These are phyloP conservation scores for Patella ulyssiponensis DNA, from an alignment of 2,888 invertebrate species.

Conservation along the genomic window DNA sequence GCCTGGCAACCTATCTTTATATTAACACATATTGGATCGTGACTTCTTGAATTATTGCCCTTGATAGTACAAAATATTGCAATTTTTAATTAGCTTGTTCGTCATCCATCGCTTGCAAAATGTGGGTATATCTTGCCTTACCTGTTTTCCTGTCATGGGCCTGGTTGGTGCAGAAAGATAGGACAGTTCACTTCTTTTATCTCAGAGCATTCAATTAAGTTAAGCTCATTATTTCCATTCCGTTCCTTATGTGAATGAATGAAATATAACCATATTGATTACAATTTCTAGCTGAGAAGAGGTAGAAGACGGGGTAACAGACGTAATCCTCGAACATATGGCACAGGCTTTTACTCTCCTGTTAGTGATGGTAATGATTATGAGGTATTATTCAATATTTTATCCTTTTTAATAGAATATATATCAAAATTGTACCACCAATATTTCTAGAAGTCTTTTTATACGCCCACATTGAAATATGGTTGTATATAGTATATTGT, in stretches of 20 bases:
- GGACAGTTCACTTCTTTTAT: not conserved
- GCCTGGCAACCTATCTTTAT: too few species aligned
- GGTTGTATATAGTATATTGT: not conserved
- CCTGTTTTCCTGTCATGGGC: too few species aligned
- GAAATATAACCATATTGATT: not conserved
- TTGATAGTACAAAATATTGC: too few species aligned
- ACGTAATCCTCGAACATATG: constrained; percentile 15
- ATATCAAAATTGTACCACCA: not conserved
- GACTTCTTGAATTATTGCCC: too few species aligned
- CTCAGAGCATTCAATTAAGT: not conserved
- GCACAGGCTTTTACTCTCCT: constrained; percentile 24
- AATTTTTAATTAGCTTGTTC: too few species aligned
- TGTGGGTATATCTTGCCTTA: too few species aligned
- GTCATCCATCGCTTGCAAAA: too few species aligned
- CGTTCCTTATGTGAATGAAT: not conserved
- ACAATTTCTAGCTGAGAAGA: not conserved
- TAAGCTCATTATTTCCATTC: not conserved
- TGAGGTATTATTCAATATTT: constrained; percentile 29
- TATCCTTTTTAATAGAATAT: not conserved
- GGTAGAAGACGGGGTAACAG: constrained; percentile 20
- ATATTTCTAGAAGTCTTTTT: not conserved
- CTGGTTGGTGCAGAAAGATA: too few species aligned
- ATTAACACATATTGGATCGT: too few species aligned
- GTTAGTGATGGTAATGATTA: constrained; percentile 41
- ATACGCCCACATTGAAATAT: not conserved